These are phyloP conservation scores for Eolophus roseicapilla DNA, from an alignment of 2,113 vertebrate species.

Conservation along the genomic window DNA sequence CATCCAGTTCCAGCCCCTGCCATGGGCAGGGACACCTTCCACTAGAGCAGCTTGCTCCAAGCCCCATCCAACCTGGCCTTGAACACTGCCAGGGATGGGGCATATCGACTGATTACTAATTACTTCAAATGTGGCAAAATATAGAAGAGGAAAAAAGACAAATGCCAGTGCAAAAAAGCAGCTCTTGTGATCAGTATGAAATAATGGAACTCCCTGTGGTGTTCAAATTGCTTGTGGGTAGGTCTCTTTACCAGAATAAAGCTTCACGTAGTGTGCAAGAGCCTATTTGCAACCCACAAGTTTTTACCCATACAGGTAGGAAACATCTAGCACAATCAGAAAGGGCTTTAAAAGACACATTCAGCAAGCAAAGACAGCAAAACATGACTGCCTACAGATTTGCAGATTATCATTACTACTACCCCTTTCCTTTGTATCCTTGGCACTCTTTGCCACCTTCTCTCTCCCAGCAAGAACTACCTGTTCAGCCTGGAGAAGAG, in stretches of 20 bases:
- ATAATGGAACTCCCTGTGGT: background rate
- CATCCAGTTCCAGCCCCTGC: background rate
- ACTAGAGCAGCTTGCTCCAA: too few relatives aligned
- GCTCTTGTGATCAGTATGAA: background rate
- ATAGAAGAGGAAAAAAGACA: background rate
- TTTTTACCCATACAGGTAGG: background rate
- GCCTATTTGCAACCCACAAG: background rate
- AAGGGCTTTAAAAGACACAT: background rate
- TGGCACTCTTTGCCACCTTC: background rate
- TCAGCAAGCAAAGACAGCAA: background rate
- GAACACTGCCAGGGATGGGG: background rate
- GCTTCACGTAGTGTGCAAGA: background rate
- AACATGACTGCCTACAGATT: background rate
- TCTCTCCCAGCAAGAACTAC: background rate
- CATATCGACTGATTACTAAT: background rate
- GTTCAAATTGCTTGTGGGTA: background rate
- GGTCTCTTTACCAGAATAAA: background rate
- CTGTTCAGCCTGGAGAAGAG: background rate
- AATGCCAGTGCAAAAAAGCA: background rate
- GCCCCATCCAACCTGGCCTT: background rate
- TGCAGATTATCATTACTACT: background rate
- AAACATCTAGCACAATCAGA: background rate
- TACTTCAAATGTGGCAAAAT: background rate
- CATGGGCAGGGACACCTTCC: background rate
- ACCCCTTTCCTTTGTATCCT: background rate